These are phyloP conservation scores for Leptinotarsa peninsularis DNA, from an alignment of 2,888 invertebrate genomes.

Conservation along the genomic window DNA sequence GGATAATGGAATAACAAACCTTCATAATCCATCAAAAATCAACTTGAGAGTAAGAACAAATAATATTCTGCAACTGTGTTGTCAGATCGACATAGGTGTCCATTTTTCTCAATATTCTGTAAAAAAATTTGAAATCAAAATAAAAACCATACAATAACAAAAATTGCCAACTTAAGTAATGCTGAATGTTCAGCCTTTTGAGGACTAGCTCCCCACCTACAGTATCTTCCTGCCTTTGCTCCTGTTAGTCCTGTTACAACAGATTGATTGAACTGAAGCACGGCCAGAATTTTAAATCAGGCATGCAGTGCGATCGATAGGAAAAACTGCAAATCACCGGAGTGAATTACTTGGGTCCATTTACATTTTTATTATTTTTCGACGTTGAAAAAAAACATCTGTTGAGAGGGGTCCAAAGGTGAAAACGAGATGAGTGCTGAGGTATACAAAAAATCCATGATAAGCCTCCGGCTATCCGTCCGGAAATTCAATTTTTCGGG, in stretches of 20 bases:
- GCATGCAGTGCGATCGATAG: conserved; percentile 18
- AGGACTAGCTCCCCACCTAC: conserved; percentile 2
- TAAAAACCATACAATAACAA: too few relatives aligned
- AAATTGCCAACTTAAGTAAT: too few relatives aligned
- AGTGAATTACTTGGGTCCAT: conserved; percentile 22
- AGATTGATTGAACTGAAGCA: conserved; percentile 15
- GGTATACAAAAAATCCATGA: background rate
- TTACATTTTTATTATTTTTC: conserved; percentile 24
- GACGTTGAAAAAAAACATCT: conserved; percentile 4
- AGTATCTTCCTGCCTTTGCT: background rate
- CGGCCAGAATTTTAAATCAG: conserved; percentile 6
- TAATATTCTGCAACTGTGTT: too few relatives aligned
- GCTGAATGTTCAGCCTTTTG: background rate
- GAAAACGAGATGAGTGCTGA: background rate
- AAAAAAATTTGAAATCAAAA: too few relatives aligned
- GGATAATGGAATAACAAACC: too few relatives aligned
- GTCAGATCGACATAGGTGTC: too few relatives aligned
- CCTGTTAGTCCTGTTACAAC: conserved; percentile 19
- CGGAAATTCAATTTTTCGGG: background rate
- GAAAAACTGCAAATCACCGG: conserved; percentile 25
- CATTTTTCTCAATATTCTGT: too few relatives aligned
- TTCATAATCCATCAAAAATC: too few relatives aligned
- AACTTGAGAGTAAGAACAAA: too few relatives aligned
- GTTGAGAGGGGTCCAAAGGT: background rate
- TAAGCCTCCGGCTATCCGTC: background rate